Base-by-base conservation (phyloP, 2,888 invertebrate genomes). In the Polydrusus cervinus region DNA sequence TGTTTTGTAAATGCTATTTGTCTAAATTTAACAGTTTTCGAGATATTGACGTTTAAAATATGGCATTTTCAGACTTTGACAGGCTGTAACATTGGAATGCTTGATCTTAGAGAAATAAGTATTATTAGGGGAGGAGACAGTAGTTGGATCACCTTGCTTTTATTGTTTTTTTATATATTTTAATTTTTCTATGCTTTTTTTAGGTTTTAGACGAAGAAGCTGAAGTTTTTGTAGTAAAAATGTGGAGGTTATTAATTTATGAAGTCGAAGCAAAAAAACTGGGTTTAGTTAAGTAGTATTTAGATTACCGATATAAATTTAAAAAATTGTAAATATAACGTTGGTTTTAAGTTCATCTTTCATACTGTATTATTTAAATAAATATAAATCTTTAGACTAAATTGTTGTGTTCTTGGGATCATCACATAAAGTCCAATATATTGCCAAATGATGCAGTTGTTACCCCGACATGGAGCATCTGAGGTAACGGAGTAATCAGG, bases 141-240 rank as follows among this genome's bases (percentile, higher is more conserved):
- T 5, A 25, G 5, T 25, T 25, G 5, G 25, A n/a, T n/a, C n/a
- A n/a, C 25, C 1, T 25, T 25, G 5, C 25, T 25, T 25, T 25
- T 25, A 5, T n/a, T 25, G 25, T 25, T 25, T 25, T 25, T 25
- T 1, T 3, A 25, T 3, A 5, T 25, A 25, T 25, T 25, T 25
- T 25, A 5, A 25, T 1, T 1, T 1, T 25, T 25, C 25, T 25
- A 78, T 81, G 80, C 80, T 79, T 79, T 78, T 87, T 86, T 3
- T 87, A 98, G 98, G 98, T 99, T 81, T 91, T 99, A 84, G 99
- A 99, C 87, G 99, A 99, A 87, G 99, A 99, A 88, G 99, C 99
- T 3, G 99, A 99, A 89, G 98, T 98, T 81, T 99, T 99, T 90
- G 98, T 99, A 83, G 98, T 99, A 79, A 99, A 99, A 92, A 97